Evolutionary conservation across 1,140 invertebrate species (phyloP), one percentile per base, ranked within the genome.

Genomic region (Nasonia longicornis): DNA sequence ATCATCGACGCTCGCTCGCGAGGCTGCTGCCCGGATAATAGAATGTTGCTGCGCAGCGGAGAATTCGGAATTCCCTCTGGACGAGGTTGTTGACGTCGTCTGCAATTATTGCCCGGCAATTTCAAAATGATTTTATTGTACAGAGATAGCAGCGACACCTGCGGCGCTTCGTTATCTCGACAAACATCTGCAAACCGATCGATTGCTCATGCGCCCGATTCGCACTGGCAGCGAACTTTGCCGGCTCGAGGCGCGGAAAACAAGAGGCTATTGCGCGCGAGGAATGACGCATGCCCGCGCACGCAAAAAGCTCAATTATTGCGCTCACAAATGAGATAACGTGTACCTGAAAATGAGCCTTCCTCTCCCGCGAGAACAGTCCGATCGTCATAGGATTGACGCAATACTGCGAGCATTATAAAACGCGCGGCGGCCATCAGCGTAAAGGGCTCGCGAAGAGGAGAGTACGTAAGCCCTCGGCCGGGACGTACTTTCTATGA

Each of bases 401-500:
- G 26, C 52, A 45, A 26, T 73, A 26, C 26, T 26, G 26, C 1
- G 26, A 26, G 26, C 26, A 26, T 26, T 26, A 26, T 26, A 26
- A 26, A 26, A 26, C 26, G 26, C 26, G 26, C 26, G 22, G 22
- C 29, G 29, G 3, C 64, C 22, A 66, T 66, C 64, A 66, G 31
- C 29, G 64, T 29, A 66, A 22, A 29, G 10, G 38, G 26, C 42
- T 29, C 72, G 22, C 22, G 22, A 4, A 14, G 64, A 29, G 22
- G 26, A 26, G 26, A 58, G 16, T 16, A 48, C 26, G 38, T 79
- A 78, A 79, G 80, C 14, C 16, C 52, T 14, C 81, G 80, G 81
- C 69, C 29, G 78, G 38, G 77, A 64, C 77, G 64, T 82, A 58
- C 64, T 66, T 70, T 82, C 69, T 78, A 66, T 72, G 82, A 82